Evolutionary conservation across 2,797 vertebrate species (phyloP).

Genomic region (Sphaeramia orbicularis): DNA sequence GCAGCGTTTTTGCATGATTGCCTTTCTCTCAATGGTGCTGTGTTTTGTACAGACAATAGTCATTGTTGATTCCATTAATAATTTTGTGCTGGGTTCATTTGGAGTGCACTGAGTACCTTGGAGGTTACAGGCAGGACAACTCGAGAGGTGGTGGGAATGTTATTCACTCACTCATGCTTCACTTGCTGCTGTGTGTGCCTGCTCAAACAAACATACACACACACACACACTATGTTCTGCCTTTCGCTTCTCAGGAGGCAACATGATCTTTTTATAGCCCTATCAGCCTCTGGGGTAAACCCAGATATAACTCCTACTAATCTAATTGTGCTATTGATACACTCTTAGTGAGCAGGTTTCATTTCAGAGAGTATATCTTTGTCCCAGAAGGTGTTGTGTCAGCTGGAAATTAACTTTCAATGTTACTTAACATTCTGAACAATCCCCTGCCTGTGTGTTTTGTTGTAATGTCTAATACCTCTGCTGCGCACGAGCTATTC

Average conservation of each 20-base stretch:
- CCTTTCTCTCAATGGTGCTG: slow-evolving; percentile 38
- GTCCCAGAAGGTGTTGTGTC: slow-evolving; percentile 14
- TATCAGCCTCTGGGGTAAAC: slow-evolving; percentile 59
- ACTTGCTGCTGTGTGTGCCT: slow-evolving; percentile 49
- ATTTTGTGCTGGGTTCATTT: slow-evolving; percentile 80
- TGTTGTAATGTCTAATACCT: slow-evolving; percentile 13
- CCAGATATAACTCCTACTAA: slow-evolving; percentile 64
- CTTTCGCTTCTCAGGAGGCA: slow-evolving; percentile 48
- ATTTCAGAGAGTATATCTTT: slow-evolving; percentile 27
- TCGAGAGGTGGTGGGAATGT: slow-evolving; percentile 71
- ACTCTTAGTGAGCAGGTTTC: slow-evolving; percentile 39
- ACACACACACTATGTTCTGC: slow-evolving; percentile 22
- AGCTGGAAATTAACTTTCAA: slow-evolving; percentile 24
- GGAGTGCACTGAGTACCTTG: slow-evolving; percentile 80
- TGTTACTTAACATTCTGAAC: slow-evolving; percentile 26
- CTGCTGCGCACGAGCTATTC: slow-evolving; percentile 7
- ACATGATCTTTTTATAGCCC: slow-evolving; percentile 74
- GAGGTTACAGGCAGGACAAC: slow-evolving; percentile 76
- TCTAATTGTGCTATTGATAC: slow-evolving; percentile 64
- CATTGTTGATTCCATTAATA: slow-evolving; percentile 83
- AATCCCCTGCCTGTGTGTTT: slow-evolving; percentile 9
- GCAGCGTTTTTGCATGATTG: slow-evolving; percentile 33
- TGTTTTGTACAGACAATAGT: slow-evolving; percentile 59
- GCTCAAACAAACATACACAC: slow-evolving; percentile 25
- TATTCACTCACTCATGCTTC: slow-evolving; percentile 65